Base-by-base conservation (phyloP, 2,113 vertebrate genomes). In the Gobius niger region DNA sequence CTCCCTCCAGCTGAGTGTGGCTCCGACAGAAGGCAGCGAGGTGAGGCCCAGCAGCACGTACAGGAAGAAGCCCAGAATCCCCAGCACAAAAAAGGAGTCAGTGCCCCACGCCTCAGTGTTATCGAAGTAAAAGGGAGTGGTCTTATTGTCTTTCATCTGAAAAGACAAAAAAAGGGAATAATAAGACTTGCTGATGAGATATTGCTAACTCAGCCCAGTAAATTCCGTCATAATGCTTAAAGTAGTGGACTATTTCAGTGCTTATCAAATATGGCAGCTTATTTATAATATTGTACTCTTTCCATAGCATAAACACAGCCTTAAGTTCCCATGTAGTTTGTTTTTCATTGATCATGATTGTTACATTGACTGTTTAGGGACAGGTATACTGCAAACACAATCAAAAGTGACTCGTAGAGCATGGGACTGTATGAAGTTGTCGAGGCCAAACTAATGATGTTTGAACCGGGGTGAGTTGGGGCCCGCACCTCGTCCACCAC, bases 11-110 rank as follows among this genome's bases (percentile, higher is more conserved):
- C 98, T 98, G 86, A 96, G 92, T 1, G 13, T 71, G 77, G 95
- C 96, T 90, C 95, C 97, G 66, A 98, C 95, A 10, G 96, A 98
- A 53, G 96, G 96, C 76, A 99, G 91, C 4, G 95, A 99, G 73
- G 96, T 96, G 84, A 98, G 94, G 81, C 96, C 95, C 64, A 98
- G 83, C 65, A 98, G 91, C 53, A 95, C 53, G 75, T 94, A 98
- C n/a, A 96, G 88, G 66, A 93, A 96, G 87, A 95, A 96, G 68
- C 96, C 96, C 70, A 98, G 84, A 63, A 96, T 94, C 63, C 96
- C 97, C 67, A 95, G 78, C 10, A 91, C 77, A 56, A 91, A 6
- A 15, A 95, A 96, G 0, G 91, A 91, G 70, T 98, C 96, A 7
- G 56, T 85, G 19, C 89, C 47, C 96, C 96, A 96, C 72, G 92